Base-by-base conservation (phyloP, 2,797 vertebrate species). In the Phataginus tetradactyla region DNA sequence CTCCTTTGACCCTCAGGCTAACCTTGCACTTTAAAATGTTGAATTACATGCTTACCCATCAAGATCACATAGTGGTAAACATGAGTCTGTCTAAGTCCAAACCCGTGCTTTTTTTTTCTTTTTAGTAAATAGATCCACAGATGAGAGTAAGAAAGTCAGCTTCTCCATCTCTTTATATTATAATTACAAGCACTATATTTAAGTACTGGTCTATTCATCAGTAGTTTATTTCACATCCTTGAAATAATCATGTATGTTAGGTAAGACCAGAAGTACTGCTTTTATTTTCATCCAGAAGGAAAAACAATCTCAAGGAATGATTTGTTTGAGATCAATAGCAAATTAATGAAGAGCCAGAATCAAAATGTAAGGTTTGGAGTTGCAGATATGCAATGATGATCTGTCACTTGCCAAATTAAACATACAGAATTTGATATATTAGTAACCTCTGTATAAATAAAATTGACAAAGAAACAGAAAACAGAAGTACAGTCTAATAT, bases 401-500 rank as follows among this genome's bases (percentile, higher is more conserved):
- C 32, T 91, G 61, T 85, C 23, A 71, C 21, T 71, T 87, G 53
- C 32, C 39, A 87, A 77, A 10, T 4, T 25, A 1, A 83, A 42
- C 83, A 9, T 51, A 32, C 64, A 72, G 27, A 90, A 49, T 87
- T 81, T 83, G n/a, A 59, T 86, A 6, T 75, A 79, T 79, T 86
- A 84, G 32, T 92, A 51, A 49, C 12, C 17, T 64, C 7, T 83
- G 23, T 27, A 37, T 92, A 87, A 75, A 59, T 49, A 75, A 77
- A n/a, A 1, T 77, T 86, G 55, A 84, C 86, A 91, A 61, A 83
- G 39, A 94, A 97, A 74, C 66, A 64, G 15, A 86, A 94, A 85
- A 85, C 49, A 72, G n/a, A 93, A 51, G 23, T 90, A 57, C 1
- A 51, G 13, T 64, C 34, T 89, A 74, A 25, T 77, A 3, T 59